Evolutionary conservation across 64 coral and sea anemone species (phyloP).

Genomic region (Cladopsammia gracilis): DNA sequence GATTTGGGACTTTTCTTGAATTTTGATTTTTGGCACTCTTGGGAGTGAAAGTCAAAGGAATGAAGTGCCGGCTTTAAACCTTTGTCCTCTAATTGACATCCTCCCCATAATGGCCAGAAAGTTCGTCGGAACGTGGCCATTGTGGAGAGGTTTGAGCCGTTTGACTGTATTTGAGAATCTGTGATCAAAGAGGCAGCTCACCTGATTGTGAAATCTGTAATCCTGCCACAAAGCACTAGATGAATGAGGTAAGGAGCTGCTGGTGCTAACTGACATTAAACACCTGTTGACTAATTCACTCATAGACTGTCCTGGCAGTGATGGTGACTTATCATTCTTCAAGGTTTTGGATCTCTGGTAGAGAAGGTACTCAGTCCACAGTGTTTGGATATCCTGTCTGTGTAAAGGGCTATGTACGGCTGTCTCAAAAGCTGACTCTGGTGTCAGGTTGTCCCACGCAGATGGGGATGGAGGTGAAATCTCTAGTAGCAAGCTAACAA

Average conservation of each 20-base stretch:
- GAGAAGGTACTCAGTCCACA: slow-evolving; percentile 95
- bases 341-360: slow-evolving; percentile 71
- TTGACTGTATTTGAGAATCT: not conserved
- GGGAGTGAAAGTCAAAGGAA: too few relatives aligned
- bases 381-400: slow-evolving; percentile 60
- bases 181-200: not conserved
- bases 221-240: slow-evolving; percentile 83
- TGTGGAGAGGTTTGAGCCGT: too few relatives aligned
- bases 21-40: too few relatives aligned
- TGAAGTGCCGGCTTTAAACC: too few relatives aligned
- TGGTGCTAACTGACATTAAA: slow-evolving; percentile 74
- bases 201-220: slow-evolving; percentile 96
- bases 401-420: slow-evolving; percentile 87
- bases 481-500: slow-evolving; percentile 84
- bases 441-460: not conserved
- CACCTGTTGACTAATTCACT: slow-evolving; percentile 90
- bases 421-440: slow-evolving; percentile 83
- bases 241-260: slow-evolving; percentile 64
- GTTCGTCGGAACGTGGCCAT: too few relatives aligned
- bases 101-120: too few relatives aligned
- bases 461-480: slow-evolving; percentile 50
- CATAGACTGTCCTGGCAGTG: slow-evolving; percentile 33
- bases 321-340: not conserved
- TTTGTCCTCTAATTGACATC: too few relatives aligned
- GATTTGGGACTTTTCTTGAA: too few relatives aligned